Evolutionary conservation across 1,140 invertebrate genomes (phyloP), one percentile per base, ranked within the genome.

Genomic region (Phocides pigmalion): DNA sequence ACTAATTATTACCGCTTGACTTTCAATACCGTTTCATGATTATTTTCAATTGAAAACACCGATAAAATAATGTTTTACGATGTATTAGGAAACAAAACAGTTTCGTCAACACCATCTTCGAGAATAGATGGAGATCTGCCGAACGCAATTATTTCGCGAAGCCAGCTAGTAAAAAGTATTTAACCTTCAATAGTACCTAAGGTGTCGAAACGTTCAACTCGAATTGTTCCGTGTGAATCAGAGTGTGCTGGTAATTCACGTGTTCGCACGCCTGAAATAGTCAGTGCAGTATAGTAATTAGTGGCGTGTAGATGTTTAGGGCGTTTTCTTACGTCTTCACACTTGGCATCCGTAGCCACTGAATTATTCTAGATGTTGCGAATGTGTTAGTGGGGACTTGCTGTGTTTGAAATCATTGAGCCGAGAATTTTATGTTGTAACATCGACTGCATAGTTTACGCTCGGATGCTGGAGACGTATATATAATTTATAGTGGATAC

Each of bases 211-310:
- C 74, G 69, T 79, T 81, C 75, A 63, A 73, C 64, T 61, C 66
- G 66, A 66, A 64, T 77, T 68, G 79, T 66, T 76, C 76, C 72
- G 72, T 74, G 78, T 84, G 85, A 90, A 84, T 83, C 84, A 84
- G 84, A 79, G 51, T 81, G 76, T 76, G 72, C 70, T 74, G 64
- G 71, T 72, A 65, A 74, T 83, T 79, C 76, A 82, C 78, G 70
- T 78, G 76, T 78, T 75, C 67, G 74, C 68, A 64, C 76, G 81
- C 75, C 80, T 87, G 81, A 86, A 88, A 88, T 87, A 88, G 72
- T 81, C 82, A 85, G 83, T 87, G 75, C 79, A 74, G 61, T 76
- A 63, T 51, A 73, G 81, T 79, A 84, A 87, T 85, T 86, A 86
- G 80, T 68, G 47, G 56, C 66, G 73, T 71, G 58, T 76, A 76